These are phyloP conservation scores for rabbit (Oryctolagus cuniculus) DNA, from an alignment of 2,113 vertebrate genomes.

Conservation along the genomic window DNA sequence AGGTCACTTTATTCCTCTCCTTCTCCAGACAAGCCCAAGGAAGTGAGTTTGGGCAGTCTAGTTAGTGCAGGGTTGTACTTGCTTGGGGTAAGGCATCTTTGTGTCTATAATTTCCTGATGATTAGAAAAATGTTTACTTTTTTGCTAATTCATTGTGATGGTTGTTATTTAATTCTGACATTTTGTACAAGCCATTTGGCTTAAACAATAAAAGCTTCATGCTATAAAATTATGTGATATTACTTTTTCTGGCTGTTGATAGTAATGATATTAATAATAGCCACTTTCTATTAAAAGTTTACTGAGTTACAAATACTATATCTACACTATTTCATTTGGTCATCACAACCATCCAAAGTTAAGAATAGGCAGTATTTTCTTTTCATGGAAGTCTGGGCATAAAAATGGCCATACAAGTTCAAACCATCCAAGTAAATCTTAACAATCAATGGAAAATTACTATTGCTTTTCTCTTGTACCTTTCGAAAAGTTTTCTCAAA, in stretches of 20 bases:
- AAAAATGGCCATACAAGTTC: not conserved
- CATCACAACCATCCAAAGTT: not conserved
- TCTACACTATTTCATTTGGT: not conserved
- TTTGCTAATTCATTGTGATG: not conserved
- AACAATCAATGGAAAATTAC: not conserved
- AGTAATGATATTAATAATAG: slow-evolving; percentile 33
- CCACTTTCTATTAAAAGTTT: not conserved
- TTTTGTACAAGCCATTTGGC: not conserved
- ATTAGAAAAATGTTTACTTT: slow-evolving; percentile 19
- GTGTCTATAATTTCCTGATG: not conserved
- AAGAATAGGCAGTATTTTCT: not conserved
- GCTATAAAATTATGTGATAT: not conserved
- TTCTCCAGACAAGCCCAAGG: not conserved
- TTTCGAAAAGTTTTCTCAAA: slow-evolving; percentile 9
- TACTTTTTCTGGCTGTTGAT: not conserved
- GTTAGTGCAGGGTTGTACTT: not conserved
- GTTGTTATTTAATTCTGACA: slow-evolving; percentile 61
- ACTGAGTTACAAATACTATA: not conserved
- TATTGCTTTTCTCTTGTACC: not conserved
- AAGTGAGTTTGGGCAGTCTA: not conserved
- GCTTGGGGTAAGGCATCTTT: not conserved
- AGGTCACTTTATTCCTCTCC: not conserved
- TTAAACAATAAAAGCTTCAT: slow-evolving; percentile 63
- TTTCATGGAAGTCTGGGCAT: not conserved
- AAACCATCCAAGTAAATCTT: not conserved